phyloP scores from a whole-genome alignment of 2,113 vertebrate species.

The Microcebus ravelobensis region DNA sequence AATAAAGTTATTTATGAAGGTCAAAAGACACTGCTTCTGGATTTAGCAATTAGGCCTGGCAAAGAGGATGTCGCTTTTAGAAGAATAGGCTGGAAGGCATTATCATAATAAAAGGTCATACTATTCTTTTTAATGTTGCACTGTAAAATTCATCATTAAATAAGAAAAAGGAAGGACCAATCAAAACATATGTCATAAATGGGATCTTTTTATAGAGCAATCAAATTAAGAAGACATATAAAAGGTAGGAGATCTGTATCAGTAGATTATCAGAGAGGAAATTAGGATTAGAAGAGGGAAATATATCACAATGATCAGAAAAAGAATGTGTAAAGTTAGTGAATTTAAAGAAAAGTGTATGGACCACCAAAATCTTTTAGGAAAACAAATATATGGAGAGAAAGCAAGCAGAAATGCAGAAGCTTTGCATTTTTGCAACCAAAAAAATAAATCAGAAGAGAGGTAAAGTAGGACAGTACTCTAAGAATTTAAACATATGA shows the following conservation, averaged over 20 bases:
- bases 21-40: background rate
- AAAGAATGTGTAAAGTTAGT: background rate
- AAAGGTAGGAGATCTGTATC: background rate
- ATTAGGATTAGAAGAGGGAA: background rate
- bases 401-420: background rate
- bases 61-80: background rate
- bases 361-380: background rate
- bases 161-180: constrained; percentile 21
- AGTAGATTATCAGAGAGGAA: background rate
- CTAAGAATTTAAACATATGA: background rate
- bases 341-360: background rate
- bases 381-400: constrained; percentile 5
- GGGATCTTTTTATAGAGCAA: background rate
- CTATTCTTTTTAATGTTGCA: constrained; percentile 6
- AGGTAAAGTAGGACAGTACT: background rate
- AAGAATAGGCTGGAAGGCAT: background rate
- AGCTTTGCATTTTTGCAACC: background rate
- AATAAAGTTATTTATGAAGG: background rate
- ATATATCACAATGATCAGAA: background rate
- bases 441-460: background rate
- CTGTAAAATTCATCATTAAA: constrained; percentile 7
- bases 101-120: background rate
- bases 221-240: background rate
- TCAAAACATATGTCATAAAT: background rate
- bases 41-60: background rate